These are phyloP conservation scores for Sterrhoptilus dennistouni DNA, from an alignment of 2,113 vertebrate genomes.

Conservation along the genomic window DNA sequence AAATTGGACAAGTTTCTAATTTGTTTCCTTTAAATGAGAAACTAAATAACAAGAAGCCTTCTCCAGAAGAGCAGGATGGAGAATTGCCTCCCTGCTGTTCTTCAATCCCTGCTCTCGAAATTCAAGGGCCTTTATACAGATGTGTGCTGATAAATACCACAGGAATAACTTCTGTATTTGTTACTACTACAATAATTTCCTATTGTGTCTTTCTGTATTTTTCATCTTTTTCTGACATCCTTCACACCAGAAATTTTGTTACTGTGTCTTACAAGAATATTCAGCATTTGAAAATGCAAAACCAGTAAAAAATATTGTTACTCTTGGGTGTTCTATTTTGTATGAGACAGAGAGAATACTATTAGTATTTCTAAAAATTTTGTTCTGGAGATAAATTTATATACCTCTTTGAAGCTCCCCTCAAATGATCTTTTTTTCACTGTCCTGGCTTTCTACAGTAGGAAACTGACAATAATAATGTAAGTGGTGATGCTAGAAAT, in stretches of 20 bases:
- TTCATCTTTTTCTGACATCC: not conserved
- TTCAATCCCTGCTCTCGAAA: not conserved
- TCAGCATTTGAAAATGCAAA: not conserved
- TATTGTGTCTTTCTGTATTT: not conserved
- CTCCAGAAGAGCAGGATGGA: not conserved
- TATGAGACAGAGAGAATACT: not conserved
- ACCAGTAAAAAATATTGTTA: not conserved
- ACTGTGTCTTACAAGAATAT: not conserved
- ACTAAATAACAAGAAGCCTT: not conserved
- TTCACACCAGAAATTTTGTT: not conserved
- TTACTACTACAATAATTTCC: not conserved
- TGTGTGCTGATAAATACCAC: not conserved
- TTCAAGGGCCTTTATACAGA: not conserved
- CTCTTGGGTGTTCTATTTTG: not conserved
- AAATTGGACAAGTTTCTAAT: not conserved
- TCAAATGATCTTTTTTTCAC: not conserved
- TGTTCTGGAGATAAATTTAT: not conserved
- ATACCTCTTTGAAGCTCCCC: not conserved
- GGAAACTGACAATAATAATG: not conserved
- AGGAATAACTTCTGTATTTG: not conserved
- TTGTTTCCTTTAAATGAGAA: not conserved
- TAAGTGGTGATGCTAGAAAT: rapidly evolving
- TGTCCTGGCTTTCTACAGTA: not conserved
- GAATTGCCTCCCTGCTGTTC: not conserved
- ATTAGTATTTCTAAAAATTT: not conserved